These are phyloP conservation scores for Tachina lurida DNA, from an alignment of 2,888 invertebrate species.

Conservation along the genomic window DNA sequence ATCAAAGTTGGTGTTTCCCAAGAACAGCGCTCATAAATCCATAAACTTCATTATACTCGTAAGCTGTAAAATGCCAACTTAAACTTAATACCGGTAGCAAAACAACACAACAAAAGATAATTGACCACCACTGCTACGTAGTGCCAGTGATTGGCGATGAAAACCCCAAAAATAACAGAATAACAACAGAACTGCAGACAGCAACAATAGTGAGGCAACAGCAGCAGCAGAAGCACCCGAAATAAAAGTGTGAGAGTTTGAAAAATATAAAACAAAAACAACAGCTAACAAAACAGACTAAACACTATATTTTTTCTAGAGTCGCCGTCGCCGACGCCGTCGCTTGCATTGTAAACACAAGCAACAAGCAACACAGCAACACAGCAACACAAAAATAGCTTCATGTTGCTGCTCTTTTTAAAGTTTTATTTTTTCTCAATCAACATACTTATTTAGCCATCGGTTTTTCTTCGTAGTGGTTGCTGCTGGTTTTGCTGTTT, in stretches of 20 bases:
- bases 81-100: conserved; percentile 70
- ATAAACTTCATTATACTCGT: conserved; percentile 62
- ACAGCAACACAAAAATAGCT: conserved; percentile 14
- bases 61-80: conserved; percentile 66
- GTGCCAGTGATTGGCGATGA: conserved; percentile 40
- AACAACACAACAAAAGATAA: conserved; percentile 57
- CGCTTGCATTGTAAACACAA: conserved; percentile 4
- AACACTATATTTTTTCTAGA: conserved; percentile 29
- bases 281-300: conserved; percentile 34
- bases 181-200: conserved; percentile 6
- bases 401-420: conserved; percentile 21
- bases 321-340: not conserved
- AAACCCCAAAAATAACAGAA: conserved; percentile 42
- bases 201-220: not conserved
- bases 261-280: not conserved
- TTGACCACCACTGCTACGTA: conserved; percentile 65
- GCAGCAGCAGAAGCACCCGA: conserved; percentile 1
- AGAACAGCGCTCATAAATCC: conserved; percentile 70
- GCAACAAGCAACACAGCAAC: not conserved
- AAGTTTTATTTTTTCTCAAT: not conserved
- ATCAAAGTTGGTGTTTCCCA: conserved; percentile 63
- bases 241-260: conserved; percentile 65
- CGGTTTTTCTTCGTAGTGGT: conserved; percentile 4
- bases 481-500: not conserved
- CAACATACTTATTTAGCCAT: conserved; percentile 23